Base-by-base conservation (phyloP, 2,888 invertebrate species). In the Linnaemya tessellans region DNA sequence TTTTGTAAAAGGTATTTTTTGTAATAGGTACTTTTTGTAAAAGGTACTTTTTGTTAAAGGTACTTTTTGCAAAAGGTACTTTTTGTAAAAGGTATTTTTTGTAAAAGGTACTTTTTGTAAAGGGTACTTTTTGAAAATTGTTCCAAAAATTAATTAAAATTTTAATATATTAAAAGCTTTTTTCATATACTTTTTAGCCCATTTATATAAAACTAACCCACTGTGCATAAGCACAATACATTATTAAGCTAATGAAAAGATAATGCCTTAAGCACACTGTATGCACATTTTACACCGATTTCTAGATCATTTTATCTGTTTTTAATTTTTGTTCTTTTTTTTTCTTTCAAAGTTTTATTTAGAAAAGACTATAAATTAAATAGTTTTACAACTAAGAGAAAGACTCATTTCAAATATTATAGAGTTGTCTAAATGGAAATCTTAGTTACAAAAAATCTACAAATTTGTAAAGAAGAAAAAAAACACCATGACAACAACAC, bases 301-400 rank as follows among this genome's bases (percentile, higher is more conserved):
- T 58, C 13, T 58, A 58, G n/a, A 58, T 58, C 25, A 15, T 30
- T 58, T 49, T 62, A 49, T 71, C 18, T 73, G 0, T 41, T 41
- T 68, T 1, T 30, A 3, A 41, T 18, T 51, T 38, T 43, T 25
- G 10, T 25, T 7, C 22, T 25, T 15, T 43, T 41, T 46, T 43
- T 30, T 30, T 20, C 15, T 51, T 49, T 1, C 8, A 9, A 65
- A 51, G 13, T 73, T 46, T 60, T 46, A 20, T 54, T 38, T 54
- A n/a, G 43, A 60, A n/a, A 38, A 64, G 15, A 75, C 43, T 54
- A 30, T 74, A 64, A 75, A 75, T 43, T 30, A 58, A 30, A 58
- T 7, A 30, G 58, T 68, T 30, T 10, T 15, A 65, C 22, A 64
- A 54, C 8, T n/a, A 35, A 13, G 18, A 51, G 18, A 54, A 51